These are phyloP conservation scores for Cremastinae sp. DNA, from an alignment of 2,888 invertebrate species.

Conservation along the genomic window DNA sequence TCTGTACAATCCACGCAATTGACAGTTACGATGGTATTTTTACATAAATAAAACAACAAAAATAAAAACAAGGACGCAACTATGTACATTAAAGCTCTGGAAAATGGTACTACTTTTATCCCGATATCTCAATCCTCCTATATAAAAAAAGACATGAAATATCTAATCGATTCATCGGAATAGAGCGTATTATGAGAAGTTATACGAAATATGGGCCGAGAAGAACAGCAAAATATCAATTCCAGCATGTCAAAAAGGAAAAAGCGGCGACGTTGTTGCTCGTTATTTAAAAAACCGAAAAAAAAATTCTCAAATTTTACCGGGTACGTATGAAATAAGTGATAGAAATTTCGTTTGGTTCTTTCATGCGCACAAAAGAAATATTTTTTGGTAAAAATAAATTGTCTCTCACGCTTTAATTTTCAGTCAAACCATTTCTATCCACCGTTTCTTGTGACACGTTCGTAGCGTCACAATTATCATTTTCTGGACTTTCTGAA, in stretches of 20 bases:
- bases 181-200: too few species aligned
- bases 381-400: slow-evolving; percentile 36
- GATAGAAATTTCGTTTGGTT: slow-evolving; percentile 10
- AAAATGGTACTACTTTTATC: slow-evolving; percentile 27
- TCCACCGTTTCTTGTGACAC: slow-evolving; percentile 42
- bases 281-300: too few species aligned
- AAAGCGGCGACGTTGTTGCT: too few species aligned
- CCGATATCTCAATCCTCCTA: not conserved
- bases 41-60: slow-evolving; percentile 41
- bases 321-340: too few species aligned
- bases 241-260: too few species aligned
- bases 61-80: slow-evolving; percentile 27
- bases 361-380: not conserved
- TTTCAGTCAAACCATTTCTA: slow-evolving; percentile 21
- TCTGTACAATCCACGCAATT: slow-evolving; percentile 42
- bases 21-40: slow-evolving; percentile 53
- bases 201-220: too few species aligned
- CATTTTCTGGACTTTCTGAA: not conserved
- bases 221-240: too few species aligned
- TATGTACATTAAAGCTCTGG: slow-evolving; percentile 47
- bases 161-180: too few species aligned
- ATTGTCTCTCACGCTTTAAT: slow-evolving; percentile 23
- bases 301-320: too few species aligned
- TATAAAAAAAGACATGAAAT: too few species aligned
- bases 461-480: slow-evolving; percentile 33